phyloP scores from a whole-genome alignment of 1,140 invertebrate genomes.

The Hypsibius dujardini region DNA sequence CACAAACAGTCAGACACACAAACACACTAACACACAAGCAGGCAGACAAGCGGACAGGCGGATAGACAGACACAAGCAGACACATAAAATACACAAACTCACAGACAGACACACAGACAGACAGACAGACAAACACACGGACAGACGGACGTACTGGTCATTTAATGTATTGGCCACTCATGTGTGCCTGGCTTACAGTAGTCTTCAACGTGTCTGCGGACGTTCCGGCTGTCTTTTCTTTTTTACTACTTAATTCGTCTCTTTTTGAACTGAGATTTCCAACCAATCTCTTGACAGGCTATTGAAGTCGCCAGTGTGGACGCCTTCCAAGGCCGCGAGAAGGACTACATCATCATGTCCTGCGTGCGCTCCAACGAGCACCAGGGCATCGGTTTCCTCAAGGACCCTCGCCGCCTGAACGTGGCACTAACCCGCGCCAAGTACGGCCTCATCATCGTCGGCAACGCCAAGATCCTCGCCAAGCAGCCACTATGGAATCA shows the following conservation, averaged over 20 bases:
- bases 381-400: constrained; percentile 81
- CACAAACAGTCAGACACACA: not conserved
- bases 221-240: not conserved
- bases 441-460: constrained; percentile 94
- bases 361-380: constrained; percentile 77
- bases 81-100: too few relatives aligned
- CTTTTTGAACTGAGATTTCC: not conserved
- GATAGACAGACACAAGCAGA: too few relatives aligned
- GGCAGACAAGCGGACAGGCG: not conserved
- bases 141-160: too few relatives aligned
- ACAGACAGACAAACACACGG: too few relatives aligned
- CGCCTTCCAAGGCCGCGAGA: constrained; percentile 84
- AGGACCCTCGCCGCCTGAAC: constrained; percentile 89
- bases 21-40: not conserved
- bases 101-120: too few relatives aligned
- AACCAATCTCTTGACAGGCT: constrained; percentile 39
- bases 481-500: constrained; percentile 98
- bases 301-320: constrained; percentile 99
- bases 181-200: not conserved
- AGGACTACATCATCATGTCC: constrained; percentile 84
- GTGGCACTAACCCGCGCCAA: constrained; percentile 92
- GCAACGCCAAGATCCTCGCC: constrained; percentile 93
- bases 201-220: not conserved
- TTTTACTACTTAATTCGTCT: not conserved
- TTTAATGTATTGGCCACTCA: too few relatives aligned